A percentile compares a stretch with the other conserved stretches of the same genome.
Conservation (phyloP, 2,888 invertebrate genomes). For the Malthinus seriepunctatus region DNA sequence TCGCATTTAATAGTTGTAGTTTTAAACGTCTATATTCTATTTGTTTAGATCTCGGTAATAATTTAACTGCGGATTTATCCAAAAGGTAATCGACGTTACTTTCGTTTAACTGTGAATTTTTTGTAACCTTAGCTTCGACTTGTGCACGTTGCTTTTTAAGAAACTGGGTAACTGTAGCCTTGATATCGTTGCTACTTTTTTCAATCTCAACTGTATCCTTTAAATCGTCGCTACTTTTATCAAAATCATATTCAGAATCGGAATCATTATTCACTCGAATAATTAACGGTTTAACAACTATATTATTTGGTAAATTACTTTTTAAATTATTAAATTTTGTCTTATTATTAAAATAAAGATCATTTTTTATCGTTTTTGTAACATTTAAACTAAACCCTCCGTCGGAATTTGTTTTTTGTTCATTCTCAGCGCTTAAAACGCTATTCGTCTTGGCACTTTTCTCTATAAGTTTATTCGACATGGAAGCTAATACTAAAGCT, state of each 20-base stretch:
- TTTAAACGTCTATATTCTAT: constrained; percentile 50
- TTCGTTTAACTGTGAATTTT: too few relatives aligned
- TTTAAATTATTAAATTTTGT: neutral
- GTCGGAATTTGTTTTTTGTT: neutral
- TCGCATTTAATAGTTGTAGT: constrained; percentile 45
- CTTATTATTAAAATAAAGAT: neutral
- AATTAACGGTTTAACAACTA: constrained; percentile 48
- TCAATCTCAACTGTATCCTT: constrained; percentile 43
- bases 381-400: neutral
- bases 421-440: neutral
- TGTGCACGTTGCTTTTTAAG: constrained; percentile 50
- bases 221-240: constrained; percentile 49
- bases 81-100: constrained; percentile 11
- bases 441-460: neutral
- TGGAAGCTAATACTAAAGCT: constrained; percentile 62
- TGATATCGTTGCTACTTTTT: constrained; percentile 1
- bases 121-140: constrained; percentile 43
- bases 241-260: constrained; percentile 49
- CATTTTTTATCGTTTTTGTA: neutral
- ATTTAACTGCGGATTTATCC: constrained; percentile 48
- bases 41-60: constrained; percentile 51
- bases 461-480: constrained; percentile 59
- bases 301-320: neutral
- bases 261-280: constrained; percentile 49
- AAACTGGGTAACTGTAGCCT: constrained; percentile 34